A percentile compares a stretch with the other conserved stretches of the same genome.
Evolutionary conservation across 2,113 vertebrate genomes (phyloP).

Genomic region (Thinocorus orbignyianus): DNA sequence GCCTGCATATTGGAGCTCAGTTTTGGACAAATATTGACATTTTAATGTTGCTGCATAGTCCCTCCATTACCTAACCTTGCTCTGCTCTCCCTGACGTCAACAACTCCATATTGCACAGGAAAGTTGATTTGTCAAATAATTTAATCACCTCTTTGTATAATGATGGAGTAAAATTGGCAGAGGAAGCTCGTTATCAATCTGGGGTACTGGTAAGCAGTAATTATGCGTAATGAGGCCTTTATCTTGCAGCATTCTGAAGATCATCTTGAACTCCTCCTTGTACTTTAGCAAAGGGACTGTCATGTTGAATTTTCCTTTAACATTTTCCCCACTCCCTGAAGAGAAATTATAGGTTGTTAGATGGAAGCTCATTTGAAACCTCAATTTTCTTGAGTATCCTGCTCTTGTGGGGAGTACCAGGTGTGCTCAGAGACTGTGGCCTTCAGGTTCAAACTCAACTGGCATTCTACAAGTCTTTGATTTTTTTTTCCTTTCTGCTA

Average conservation of each 20-base stretch:
- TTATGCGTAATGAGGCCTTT: constrained; percentile 96
- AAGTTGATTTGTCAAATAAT: constrained; percentile 79
- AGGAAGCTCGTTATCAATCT: constrained; percentile 77
- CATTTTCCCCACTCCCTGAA: constrained; percentile 80
- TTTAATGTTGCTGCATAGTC: constrained; percentile 50
- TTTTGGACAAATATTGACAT: not conserved
- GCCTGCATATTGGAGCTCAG: not conserved
- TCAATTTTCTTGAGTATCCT: constrained; percentile 87
- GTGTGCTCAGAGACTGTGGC: constrained; percentile 75
- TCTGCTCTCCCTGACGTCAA: constrained; percentile 63
- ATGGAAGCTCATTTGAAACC: constrained; percentile 92
- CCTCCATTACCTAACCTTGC: not conserved
- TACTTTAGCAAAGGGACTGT: constrained; percentile 82
- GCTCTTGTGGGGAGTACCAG: constrained; percentile 83
- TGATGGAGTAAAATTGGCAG: constrained; percentile 83
- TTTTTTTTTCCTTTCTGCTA: constrained; percentile 78
- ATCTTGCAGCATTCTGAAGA: constrained; percentile 89
- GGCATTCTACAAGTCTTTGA: constrained; percentile 89
- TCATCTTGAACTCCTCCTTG: constrained; percentile 88
- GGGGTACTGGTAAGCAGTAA: constrained; percentile 87
- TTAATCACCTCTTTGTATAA: constrained; percentile 82
- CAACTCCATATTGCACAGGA: constrained; percentile 61
- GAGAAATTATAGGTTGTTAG: constrained; percentile 90
- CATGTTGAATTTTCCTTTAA: constrained; percentile 81
- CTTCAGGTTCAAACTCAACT: constrained; percentile 77